Percentiles rank a stretch among this genome's conserved stretches.
phyloP scores from a whole-genome alignment of 92 coral and sea anemone genomes.

The Actinostola sp. region DNA sequence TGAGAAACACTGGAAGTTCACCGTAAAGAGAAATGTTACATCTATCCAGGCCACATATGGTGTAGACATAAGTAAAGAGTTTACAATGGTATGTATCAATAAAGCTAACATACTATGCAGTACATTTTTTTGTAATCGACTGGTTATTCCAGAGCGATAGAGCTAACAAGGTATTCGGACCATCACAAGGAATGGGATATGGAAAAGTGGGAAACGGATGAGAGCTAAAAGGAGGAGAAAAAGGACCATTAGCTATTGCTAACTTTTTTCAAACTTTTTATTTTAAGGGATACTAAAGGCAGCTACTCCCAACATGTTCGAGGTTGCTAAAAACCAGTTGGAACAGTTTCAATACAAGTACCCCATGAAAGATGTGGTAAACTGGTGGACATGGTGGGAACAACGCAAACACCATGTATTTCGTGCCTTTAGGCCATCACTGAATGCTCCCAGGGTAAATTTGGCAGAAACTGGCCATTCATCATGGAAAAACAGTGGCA shows the following conservation, averaged over 20 bases:
- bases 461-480: constrained; percentile 61
- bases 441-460: constrained; percentile 64
- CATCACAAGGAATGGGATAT: too few species aligned
- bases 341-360: constrained; percentile 60
- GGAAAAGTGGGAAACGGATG: too few species aligned
- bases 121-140: too few species aligned
- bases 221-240: too few species aligned
- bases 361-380: constrained; percentile 51
- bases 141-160: too few species aligned
- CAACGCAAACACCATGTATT: constrained; percentile 49
- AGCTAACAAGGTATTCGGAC: too few species aligned
- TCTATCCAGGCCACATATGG: constrained; percentile 61
- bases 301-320: constrained; percentile 63
- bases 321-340: constrained; percentile 49
- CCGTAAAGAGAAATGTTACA: constrained; percentile 56
- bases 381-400: constrained; percentile 71
- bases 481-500: constrained; percentile 66
- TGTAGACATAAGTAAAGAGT: constrained; percentile 47
- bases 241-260: neutral
- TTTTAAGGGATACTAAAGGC: constrained; percentile 49
- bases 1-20: constrained; percentile 62
- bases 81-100: constrained; percentile 29
- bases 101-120: constrained; percentile 21
- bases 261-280: too few species aligned
- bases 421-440: constrained; percentile 59